These are phyloP conservation scores for Apodemus sylvaticus DNA, from an alignment of 2,113 vertebrate species.

Conservation along the genomic window DNA sequence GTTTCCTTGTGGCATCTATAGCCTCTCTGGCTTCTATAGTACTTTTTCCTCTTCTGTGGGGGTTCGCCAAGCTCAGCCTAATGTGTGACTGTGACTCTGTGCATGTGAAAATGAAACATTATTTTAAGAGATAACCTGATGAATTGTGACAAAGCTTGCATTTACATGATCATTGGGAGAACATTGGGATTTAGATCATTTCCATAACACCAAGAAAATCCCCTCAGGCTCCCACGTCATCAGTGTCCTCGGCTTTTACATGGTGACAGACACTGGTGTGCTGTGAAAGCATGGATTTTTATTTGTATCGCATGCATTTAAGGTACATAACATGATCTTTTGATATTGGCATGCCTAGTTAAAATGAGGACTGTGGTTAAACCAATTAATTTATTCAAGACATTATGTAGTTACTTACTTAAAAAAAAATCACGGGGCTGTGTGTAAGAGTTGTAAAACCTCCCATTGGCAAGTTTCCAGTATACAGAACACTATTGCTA, in stretches of 20 bases:
- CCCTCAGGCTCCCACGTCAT: not conserved
- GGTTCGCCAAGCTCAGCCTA: not conserved
- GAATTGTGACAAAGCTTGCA: not conserved
- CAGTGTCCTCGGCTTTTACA: not conserved
- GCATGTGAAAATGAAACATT: not conserved
- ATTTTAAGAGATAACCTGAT: not conserved
- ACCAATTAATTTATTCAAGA: not conserved
- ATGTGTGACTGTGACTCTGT: not conserved
- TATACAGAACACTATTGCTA: not conserved
- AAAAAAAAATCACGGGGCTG: not conserved
- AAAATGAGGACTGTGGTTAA: not conserved
- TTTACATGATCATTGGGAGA: not conserved
- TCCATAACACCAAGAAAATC: not conserved
- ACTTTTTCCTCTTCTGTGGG: not conserved
- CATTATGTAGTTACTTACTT: not conserved
- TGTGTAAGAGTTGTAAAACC: not conserved
- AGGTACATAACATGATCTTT: not conserved
- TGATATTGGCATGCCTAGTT: not conserved
- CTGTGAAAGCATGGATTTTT: not conserved
- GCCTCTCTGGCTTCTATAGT: not conserved
- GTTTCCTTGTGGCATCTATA: not conserved
- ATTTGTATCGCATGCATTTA: not conserved
- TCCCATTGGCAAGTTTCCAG: not conserved
- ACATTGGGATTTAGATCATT: not conserved
- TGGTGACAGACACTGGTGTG: not conserved